Evolutionary conservation across 2,888 invertebrate species (phyloP).

Genomic region (Xestia sexstrigata): DNA sequence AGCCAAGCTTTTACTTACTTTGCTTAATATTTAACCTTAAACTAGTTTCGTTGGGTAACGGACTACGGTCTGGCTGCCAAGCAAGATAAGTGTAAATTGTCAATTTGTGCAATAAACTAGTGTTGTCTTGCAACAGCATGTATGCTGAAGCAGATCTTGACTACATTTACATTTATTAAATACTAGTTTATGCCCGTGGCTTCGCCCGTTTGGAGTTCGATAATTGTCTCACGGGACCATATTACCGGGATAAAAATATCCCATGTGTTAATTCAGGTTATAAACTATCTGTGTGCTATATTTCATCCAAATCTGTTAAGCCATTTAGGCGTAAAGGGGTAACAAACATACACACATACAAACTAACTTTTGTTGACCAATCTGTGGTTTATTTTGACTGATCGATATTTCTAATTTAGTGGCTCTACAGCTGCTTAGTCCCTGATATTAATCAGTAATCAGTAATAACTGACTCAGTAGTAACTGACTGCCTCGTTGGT

Average conservation of each 20-base stretch:
- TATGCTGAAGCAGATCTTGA: slow-evolving; percentile 5
- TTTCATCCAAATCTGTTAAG: too few species aligned
- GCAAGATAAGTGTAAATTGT: slow-evolving; percentile 24
- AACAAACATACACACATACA: too few species aligned
- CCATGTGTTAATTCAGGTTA: too few species aligned
- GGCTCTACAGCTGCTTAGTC: neutral
- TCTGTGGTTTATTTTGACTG: neutral
- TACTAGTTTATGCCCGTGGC: too few species aligned
- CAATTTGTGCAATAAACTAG: slow-evolving; percentile 43
- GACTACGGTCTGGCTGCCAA: slow-evolving; percentile 19
- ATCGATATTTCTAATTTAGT: neutral
- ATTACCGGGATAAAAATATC: too few species aligned
- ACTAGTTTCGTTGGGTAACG: slow-evolving; percentile 48
- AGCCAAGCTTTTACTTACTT: slow-evolving; percentile 52
- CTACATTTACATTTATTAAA: neutral
- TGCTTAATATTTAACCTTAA: slow-evolving; percentile 58
- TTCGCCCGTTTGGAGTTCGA: too few species aligned
- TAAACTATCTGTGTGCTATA: too few species aligned
- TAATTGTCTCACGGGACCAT: too few species aligned
- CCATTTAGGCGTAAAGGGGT: too few species aligned
- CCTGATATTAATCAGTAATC: neutral
- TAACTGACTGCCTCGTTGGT: too few species aligned
- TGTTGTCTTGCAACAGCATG: slow-evolving; percentile 22
- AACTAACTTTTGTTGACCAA: neutral
- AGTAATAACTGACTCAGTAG: too few species aligned